Evolutionary conservation across 2,888 invertebrate genomes (phyloP).

Genomic region (Hirtodrosophila duncani): DNA sequence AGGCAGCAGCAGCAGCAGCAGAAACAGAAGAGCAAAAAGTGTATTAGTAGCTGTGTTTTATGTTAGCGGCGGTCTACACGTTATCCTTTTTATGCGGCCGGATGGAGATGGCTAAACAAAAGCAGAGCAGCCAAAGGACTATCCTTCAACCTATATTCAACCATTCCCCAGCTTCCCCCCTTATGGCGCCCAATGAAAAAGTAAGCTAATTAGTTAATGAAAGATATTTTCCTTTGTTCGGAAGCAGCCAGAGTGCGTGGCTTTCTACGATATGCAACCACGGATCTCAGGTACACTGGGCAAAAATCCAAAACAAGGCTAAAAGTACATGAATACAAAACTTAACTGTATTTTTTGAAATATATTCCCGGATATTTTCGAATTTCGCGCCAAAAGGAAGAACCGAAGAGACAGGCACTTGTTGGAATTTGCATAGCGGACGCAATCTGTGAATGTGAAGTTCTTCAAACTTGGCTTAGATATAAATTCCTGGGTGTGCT

Average conservation of each 20-base stretch:
- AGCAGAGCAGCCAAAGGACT: conserved; percentile 39
- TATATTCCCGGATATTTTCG: no score
- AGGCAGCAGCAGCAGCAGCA: conserved; percentile 6
- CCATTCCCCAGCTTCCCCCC: background rate
- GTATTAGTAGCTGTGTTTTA: conserved; percentile 59
- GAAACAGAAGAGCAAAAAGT: conserved; percentile 16
- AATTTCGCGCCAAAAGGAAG: no score
- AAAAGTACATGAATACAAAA: no score
- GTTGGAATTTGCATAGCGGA: no score
- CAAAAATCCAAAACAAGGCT: no score
- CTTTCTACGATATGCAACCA: no score
- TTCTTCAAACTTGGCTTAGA: no score
- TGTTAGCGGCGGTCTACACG: conserved; percentile 40
- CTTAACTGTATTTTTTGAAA: no score
- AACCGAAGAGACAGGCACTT: no score
- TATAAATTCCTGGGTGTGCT: no score
- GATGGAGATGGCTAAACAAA: conserved; percentile 37
- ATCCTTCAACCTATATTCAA: background rate
- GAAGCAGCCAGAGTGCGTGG: conserved; percentile 23
- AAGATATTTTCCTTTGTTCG: conserved; percentile 69
- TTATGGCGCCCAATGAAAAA: conserved; percentile 50
- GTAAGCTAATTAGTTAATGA: conserved; percentile 73
- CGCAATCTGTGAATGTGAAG: no score
- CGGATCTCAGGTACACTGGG: no score
- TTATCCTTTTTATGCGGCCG: conserved; percentile 55